Percentiles rank a stretch among this genome's conserved stretches.
These are phyloP conservation scores for Scolanthus callimorphus DNA, from an alignment of 92 coral and sea anemone species.

Conservation along the genomic window DNA sequence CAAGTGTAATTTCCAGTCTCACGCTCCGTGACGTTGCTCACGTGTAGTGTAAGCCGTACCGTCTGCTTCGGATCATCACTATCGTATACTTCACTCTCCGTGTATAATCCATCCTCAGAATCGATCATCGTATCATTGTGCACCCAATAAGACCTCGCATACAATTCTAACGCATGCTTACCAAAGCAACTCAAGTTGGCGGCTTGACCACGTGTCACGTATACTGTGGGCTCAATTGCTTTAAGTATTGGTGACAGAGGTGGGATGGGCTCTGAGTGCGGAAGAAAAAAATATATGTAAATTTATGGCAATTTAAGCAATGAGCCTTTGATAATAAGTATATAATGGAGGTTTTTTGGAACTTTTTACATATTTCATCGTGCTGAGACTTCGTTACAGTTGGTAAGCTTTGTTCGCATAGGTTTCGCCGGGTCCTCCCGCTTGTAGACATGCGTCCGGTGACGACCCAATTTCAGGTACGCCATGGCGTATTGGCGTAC, in stretches of 20 bases:
- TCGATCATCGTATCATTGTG: background rate
- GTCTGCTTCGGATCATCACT: background rate
- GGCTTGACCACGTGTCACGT: background rate
- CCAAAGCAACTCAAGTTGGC: background rate
- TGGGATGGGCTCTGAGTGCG: background rate
- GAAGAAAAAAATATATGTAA: too few species aligned
- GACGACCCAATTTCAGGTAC: too few species aligned
- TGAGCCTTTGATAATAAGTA: too few species aligned
- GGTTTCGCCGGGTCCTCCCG: too few species aligned
- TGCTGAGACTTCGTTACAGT: too few species aligned
- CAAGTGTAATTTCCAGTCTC: conserved; percentile 33
- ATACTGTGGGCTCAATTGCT: background rate
- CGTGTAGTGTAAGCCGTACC: conserved; percentile 2
- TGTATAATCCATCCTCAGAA: background rate
- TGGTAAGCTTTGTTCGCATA: too few species aligned
- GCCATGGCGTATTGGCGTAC: too few species aligned
- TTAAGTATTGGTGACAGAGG: background rate
- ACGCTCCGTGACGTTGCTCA: conserved; percentile 10
- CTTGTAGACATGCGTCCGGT: too few species aligned
- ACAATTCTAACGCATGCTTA: background rate
- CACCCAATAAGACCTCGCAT: background rate
- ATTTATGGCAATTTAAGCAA: too few species aligned
- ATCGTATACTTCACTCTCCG: background rate
- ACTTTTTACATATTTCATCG: too few species aligned
- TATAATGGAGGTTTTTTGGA: too few species aligned